Base-by-base conservation (phyloP, 2,888 invertebrate genomes). In the Ethmia dodecea region DNA sequence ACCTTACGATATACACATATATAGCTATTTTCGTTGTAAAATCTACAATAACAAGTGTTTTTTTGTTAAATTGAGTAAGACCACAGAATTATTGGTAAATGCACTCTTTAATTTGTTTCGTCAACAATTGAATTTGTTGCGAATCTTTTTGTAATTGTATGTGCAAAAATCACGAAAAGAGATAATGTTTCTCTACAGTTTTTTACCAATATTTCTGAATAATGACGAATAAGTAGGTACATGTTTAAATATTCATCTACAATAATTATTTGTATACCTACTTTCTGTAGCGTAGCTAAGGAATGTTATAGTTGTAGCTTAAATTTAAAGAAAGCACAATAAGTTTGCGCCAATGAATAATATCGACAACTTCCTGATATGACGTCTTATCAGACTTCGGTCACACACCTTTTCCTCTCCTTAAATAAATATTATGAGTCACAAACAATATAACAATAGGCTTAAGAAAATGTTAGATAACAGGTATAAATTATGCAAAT, bases 1-100 rank as follows among this genome's bases (percentile, higher is more conserved):
- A 9, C 22, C 8, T n/a, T n/a, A 22, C 22, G n/a, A 22, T 22
- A 3, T 22, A 3, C 22, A 22, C 4, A 22, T 22, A 20, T 60
- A 70, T 69, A 69, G 54, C 64, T 73, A 72, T 65, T 70, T 81
- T 81, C 80, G 80, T 81, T 81, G 80, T 80, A 80, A 77, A 78
- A 77, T 75, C 75, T 77, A 77, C 73, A 47, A 62, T 76, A 76
- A 80, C 77, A 74, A 75, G 63, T 72, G 64, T 58, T 53, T 22
- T 42, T 58, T 65, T 40, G 50, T 36, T 42, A 43, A 41, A 34
- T 42, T 31, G n/a, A n/a, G n/a, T n/a, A n/a, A n/a, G n/a, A n/a
- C n/a, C n/a, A n/a, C n/a, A n/a, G n/a, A n/a, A n/a, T n/a, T n/a
- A n/a, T n/a, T n/a, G n/a, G n/a, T n/a, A n/a, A n/a, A n/a, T n/a